A percentile compares a stretch with the other conserved stretches of the same genome.
Conservation (phyloP, 2,113 vertebrate species). For the Otis tarda region DNA sequence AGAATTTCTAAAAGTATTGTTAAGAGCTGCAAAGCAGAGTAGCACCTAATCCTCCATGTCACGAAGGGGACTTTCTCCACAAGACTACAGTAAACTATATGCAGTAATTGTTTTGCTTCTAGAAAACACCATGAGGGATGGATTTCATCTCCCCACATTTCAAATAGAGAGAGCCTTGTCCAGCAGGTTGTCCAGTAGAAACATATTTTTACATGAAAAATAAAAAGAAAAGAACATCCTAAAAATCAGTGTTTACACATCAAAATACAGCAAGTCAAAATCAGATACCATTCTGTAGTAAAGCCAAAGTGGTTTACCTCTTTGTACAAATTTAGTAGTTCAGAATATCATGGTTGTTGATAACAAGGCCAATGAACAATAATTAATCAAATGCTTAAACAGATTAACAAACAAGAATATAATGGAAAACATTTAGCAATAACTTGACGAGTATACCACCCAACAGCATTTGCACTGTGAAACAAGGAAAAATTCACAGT, state of each 20-base stretch:
- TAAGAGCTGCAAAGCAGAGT: not conserved
- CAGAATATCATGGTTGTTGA: not conserved
- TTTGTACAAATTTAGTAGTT: not conserved
- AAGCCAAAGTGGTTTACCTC: not conserved
- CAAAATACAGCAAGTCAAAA: not conserved
- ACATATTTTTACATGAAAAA: not conserved
- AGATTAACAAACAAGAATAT: not conserved
- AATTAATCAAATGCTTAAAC: not conserved
- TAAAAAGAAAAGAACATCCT: not conserved
- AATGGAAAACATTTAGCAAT: not conserved
- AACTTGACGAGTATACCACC: not conserved
- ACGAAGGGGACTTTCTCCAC: not conserved
- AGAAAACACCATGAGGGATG: not conserved
- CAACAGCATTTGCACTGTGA: not conserved
- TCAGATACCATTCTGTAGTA: not conserved
- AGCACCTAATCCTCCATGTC: not conserved
- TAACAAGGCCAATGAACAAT: not conserved
- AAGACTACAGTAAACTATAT: not conserved
- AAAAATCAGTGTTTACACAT: not conserved
- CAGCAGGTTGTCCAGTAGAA: not conserved
- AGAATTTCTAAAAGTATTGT: not conserved
- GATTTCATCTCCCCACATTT: not conserved
- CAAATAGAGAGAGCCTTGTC: not conserved
- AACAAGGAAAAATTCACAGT: not conserved
- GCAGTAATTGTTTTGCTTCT: not conserved